Conservation (phyloP, 2,888 invertebrate species). For the Acleris literana region DNA sequence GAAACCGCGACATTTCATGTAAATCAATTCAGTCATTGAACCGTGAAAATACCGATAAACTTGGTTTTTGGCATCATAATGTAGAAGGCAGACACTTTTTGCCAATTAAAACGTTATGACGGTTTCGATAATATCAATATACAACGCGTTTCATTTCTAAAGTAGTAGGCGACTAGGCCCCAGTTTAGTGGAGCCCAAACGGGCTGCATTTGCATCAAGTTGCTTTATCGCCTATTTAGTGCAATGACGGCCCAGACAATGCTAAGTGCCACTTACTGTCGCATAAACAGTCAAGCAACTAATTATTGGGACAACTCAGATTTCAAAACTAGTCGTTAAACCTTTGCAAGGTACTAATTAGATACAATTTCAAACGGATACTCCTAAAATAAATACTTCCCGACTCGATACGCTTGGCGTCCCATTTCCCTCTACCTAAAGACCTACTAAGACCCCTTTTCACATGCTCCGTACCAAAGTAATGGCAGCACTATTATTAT, state of each 20-base stretch:
- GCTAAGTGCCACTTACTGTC: conserved; percentile 49
- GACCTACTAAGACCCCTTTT: conserved; percentile 31
- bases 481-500: conserved; percentile 33
- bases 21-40: too few species aligned
- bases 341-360: neutral
- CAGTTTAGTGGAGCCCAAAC: conserved; percentile 8
- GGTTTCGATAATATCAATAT: too few species aligned
- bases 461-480: conserved; percentile 24
- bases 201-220: conserved; percentile 24
- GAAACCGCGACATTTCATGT: too few species aligned
- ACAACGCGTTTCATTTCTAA: neutral
- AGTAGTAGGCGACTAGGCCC: conserved; percentile 11
- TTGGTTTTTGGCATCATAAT: too few species aligned
- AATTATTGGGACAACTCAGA: conserved; percentile 51
- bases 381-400: neutral
- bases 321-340: conserved; percentile 33
- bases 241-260: conserved; percentile 46
- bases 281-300: conserved; percentile 44
- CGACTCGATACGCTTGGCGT: conserved; percentile 28
- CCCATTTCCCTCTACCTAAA: conserved; percentile 23
- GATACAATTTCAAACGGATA: neutral
- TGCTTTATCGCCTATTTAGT: conserved; percentile 21
- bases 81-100: too few species aligned
- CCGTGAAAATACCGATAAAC: too few species aligned
- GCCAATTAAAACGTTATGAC: too few species aligned